Evolutionary conservation across 2,113 vertebrate genomes (phyloP).

Genomic region (Gopherus evgoodei): DNA sequence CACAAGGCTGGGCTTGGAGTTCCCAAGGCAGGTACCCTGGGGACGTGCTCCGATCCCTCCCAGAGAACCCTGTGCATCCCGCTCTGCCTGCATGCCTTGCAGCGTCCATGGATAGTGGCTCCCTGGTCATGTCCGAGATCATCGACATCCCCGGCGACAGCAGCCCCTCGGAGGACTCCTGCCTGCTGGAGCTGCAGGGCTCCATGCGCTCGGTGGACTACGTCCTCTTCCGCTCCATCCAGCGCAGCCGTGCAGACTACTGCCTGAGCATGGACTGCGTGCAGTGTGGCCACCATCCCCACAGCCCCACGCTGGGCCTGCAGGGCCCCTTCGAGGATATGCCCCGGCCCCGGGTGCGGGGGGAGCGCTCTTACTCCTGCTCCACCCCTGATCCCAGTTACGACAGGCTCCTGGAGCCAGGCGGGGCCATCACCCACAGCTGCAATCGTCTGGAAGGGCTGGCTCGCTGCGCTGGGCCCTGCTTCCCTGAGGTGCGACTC

Average conservation of each 20-base stretch:
- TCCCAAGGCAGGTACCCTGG: not conserved
- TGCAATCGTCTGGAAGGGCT: conserved; percentile 90
- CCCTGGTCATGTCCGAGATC: conserved; percentile 93
- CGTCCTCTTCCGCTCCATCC: conserved; percentile 85
- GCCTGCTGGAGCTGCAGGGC: conserved; percentile 90
- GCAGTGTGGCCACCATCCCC: conserved; percentile 72
- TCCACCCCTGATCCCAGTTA: conserved; percentile 85
- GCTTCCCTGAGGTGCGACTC: conserved; percentile 86
- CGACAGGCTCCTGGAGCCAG: conserved; percentile 1
- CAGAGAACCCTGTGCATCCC: not conserved
- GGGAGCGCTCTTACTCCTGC: conserved; percentile 94
- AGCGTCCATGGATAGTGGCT: conserved; percentile 96
- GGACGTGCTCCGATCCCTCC: not conserved
- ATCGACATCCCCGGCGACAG: conserved; percentile 94
- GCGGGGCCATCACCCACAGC: conserved; percentile 84
- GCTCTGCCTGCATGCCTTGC: accelerated
- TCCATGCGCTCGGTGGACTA: conserved; percentile 85
- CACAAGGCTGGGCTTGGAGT: not conserved
- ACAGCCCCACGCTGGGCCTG: conserved; percentile 75
- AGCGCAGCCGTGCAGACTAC: conserved; percentile 84
- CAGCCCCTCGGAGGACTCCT: conserved; percentile 95
- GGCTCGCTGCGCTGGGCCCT: conserved; percentile 73
- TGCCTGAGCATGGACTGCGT: conserved; percentile 84
- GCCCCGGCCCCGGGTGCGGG: conserved; percentile 81
- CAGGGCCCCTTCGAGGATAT: conserved; percentile 82